Evolutionary conservation across 1,140 invertebrate genomes (phyloP).

Genomic region (Portunus trituberculatus): DNA sequence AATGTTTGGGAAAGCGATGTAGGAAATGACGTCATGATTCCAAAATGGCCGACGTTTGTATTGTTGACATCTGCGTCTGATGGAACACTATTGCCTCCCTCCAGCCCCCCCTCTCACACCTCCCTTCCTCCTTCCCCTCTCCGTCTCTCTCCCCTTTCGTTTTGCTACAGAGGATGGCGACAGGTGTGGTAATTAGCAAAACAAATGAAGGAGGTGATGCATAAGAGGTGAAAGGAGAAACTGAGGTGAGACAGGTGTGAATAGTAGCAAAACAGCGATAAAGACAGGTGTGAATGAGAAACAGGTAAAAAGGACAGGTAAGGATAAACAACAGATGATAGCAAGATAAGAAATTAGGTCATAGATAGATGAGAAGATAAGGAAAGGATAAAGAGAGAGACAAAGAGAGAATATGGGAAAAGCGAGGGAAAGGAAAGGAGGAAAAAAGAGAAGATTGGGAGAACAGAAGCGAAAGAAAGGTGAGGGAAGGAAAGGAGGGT

Average conservation of each 20-base stretch:
- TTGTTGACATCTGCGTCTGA: not conserved
- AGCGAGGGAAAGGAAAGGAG: not conserved
- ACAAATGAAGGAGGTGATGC: not conserved
- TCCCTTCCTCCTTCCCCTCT: not conserved
- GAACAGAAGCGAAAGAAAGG: not conserved
- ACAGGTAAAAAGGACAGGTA: not conserved
- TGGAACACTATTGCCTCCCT: not conserved
- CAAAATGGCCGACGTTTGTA: not conserved
- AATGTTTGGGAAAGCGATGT: not conserved
- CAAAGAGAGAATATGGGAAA: not conserved
- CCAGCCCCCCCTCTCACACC: not conserved
- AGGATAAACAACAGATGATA: not conserved
- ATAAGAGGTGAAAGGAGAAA: not conserved
- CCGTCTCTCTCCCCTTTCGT: not conserved
- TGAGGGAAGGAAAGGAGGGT: not conserved
- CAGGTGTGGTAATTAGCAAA: not conserved
- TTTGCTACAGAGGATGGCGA: not conserved
- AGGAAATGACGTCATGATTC: not conserved
- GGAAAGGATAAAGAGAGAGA: not conserved
- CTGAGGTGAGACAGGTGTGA: not conserved
- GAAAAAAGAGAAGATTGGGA: not conserved
- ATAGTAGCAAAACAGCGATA: not conserved
- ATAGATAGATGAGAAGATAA: not conserved
- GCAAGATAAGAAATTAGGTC: no score
- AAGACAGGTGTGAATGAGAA: not conserved